phyloP scores from a whole-genome alignment of 2,113 vertebrate genomes.

The Sylvietta virens region DNA sequence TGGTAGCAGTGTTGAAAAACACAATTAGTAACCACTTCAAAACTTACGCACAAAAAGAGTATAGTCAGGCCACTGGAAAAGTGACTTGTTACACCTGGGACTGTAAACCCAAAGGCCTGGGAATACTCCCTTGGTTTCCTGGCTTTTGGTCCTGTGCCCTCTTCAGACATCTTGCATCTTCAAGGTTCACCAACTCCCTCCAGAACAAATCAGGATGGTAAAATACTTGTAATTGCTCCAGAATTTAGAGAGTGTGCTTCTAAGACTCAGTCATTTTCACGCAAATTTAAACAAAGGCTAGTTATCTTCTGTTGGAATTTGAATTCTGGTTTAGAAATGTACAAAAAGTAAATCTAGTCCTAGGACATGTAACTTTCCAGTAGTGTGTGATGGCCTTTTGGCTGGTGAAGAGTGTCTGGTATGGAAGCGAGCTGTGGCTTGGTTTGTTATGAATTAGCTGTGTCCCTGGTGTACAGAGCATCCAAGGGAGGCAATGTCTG shows the following conservation, averaged over 20 bases:
- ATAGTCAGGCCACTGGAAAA: not conserved
- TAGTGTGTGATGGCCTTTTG: not conserved
- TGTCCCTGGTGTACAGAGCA: not conserved
- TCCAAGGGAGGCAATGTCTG: not conserved
- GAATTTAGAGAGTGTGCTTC: not conserved
- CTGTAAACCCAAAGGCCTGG: not conserved
- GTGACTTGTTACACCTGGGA: not conserved
- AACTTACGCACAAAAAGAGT: not conserved
- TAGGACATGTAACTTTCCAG: not conserved
- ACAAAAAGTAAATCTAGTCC: not conserved
- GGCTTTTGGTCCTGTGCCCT: not conserved
- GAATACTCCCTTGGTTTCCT: not conserved
- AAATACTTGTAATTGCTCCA: not conserved
- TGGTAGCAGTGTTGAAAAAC: not conserved
- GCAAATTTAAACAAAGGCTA: not conserved
- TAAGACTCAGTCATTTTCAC: not conserved
- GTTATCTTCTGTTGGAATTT: not conserved
- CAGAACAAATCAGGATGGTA: not conserved
- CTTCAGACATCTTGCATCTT: not conserved
- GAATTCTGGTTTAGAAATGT: not conserved
- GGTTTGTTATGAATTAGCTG: not conserved
- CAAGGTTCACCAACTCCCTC: not conserved
- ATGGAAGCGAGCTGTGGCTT: not conserved
- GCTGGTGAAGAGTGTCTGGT: not conserved
- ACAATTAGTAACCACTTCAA: not conserved